phyloP scores from a whole-genome alignment of 2,113 vertebrate species.

The Balaenoptera acutorostrata region DNA sequence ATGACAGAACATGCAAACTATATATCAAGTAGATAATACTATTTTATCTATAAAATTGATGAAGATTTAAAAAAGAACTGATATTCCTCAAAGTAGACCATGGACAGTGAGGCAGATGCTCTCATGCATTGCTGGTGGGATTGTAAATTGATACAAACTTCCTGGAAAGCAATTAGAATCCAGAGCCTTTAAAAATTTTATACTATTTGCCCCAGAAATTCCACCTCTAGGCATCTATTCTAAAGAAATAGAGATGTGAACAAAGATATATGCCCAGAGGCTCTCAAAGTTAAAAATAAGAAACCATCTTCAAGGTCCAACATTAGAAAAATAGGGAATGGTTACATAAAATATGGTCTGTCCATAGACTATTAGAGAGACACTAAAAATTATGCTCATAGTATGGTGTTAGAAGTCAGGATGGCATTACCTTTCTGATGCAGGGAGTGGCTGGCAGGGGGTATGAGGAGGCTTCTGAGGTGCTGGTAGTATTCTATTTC shows the following conservation, averaged over 20 bases:
- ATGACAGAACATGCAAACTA: not conserved
- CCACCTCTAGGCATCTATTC: not conserved
- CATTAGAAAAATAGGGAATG: not conserved
- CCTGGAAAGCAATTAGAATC: not conserved
- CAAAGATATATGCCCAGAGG: not conserved
- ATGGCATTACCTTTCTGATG: not conserved
- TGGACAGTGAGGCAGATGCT: not conserved
- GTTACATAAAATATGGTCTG: not conserved
- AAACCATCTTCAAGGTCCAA: not conserved
- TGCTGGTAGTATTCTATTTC: not conserved
- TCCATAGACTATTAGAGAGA: not conserved
- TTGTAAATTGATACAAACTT: not conserved
- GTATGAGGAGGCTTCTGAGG: not conserved
- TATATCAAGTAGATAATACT: not conserved
- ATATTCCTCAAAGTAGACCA: not conserved
- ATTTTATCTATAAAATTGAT: not conserved
- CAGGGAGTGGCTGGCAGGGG: not conserved
- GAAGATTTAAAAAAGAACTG: not conserved
- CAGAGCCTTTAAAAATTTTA: not conserved
- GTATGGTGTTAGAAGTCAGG: not conserved
- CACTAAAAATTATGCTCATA: not conserved
- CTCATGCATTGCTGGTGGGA: not conserved
- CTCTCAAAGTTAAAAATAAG: not conserved
- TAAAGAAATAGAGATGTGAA: not conserved
- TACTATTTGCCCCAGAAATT: constrained; percentile 4